These are phyloP conservation scores for Ammospiza caudacuta DNA, from an alignment of 2,113 vertebrate species.

Conservation along the genomic window DNA sequence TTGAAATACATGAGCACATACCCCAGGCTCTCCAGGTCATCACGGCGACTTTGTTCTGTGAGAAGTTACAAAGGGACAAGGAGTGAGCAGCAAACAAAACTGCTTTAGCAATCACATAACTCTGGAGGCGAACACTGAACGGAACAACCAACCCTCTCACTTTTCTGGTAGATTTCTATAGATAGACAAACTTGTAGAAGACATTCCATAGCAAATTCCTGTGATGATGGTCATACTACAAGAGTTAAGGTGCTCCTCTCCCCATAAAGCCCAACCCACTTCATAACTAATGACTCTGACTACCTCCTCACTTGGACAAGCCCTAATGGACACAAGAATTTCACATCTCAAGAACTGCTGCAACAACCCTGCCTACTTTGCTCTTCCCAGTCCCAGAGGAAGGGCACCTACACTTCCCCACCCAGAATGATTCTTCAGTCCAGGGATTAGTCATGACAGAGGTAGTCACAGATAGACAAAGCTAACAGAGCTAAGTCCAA, in stretches of 20 bases:
- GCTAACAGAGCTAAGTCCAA: neutral
- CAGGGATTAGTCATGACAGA: conserved; percentile 38
- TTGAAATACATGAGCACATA: conserved; percentile 99
- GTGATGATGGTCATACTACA: neutral
- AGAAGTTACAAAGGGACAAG: neutral
- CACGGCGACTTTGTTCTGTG: conserved; percentile 94
- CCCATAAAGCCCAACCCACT: neutral
- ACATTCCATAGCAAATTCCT: conserved; percentile 4
- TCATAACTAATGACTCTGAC: conserved; percentile 16
- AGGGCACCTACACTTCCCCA: conserved; percentile 22
- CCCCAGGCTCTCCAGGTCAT: conserved; percentile 95
- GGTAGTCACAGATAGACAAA: neutral
- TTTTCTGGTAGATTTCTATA: neutral
- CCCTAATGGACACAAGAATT: conserved; percentile 23
- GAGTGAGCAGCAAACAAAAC: conserved; percentile 21
- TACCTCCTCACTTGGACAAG: neutral
- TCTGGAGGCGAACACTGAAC: neutral
- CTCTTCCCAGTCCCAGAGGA: neutral
- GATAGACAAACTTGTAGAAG: neutral
- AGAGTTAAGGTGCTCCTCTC: neutral
- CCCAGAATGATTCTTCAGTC: neutral
- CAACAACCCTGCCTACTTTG: neutral
- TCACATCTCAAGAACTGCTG: neutral
- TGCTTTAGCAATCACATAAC: neutral
- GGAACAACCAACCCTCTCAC: neutral